phyloP scores from a whole-genome alignment of 1,140 invertebrate genomes.

The Drosophila sechellia region DNA sequence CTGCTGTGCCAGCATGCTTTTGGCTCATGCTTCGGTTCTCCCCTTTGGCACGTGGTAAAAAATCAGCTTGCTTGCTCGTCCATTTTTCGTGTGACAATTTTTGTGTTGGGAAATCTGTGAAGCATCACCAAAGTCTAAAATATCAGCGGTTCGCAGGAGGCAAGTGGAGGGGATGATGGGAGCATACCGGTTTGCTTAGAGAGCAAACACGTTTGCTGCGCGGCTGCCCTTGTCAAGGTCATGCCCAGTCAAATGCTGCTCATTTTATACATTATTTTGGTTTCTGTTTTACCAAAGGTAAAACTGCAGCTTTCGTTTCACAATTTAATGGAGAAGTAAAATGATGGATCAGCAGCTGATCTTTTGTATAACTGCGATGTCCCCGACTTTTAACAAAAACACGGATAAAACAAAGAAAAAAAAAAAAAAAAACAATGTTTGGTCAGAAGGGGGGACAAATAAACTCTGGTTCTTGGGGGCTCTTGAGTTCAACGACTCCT shows the following conservation, averaged over 20 bases:
- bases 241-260: constrained; percentile 44
- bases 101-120: constrained; percentile 57
- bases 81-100: constrained; percentile 9
- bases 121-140: constrained; percentile 65
- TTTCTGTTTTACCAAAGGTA: constrained; percentile 1
- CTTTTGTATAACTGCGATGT: constrained; percentile 41
- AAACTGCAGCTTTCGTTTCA: constrained; percentile 38
- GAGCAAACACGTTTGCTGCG: constrained; percentile 63
- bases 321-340: constrained; percentile 16
- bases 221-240: constrained; percentile 77
- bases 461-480: constrained; percentile 26
- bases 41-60: constrained; percentile 12
- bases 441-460: constrained; percentile 15
- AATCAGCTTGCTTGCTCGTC: not conserved
- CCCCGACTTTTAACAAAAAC: constrained; percentile 4
- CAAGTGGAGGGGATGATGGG: constrained; percentile 6
- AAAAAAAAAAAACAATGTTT: constrained; percentile 1
- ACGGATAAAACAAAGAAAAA: not conserved
- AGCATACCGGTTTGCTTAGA: constrained; percentile 59
- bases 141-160: constrained; percentile 15
- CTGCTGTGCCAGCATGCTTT: constrained; percentile 17
- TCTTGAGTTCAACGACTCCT: constrained; percentile 72
- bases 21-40: constrained; percentile 1
- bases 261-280: constrained; percentile 13
- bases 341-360: constrained; percentile 51